These are phyloP conservation scores for Batillaria attramentaria DNA, from an alignment of 1,140 invertebrate species.

Conservation along the genomic window DNA sequence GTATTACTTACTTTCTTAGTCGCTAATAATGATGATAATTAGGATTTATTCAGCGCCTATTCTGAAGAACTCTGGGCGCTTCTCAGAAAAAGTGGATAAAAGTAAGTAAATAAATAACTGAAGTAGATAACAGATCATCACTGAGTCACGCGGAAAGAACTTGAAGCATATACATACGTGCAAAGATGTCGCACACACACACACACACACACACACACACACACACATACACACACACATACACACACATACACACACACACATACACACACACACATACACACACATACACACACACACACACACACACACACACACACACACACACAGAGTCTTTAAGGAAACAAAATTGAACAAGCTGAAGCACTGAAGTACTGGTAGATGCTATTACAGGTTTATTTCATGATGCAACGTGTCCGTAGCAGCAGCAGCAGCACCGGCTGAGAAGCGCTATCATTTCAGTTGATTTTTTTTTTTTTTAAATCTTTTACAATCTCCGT, in stretches of 20 bases:
- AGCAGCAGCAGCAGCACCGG: too few species aligned
- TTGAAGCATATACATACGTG: background rate
- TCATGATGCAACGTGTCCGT: too few species aligned
- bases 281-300: background rate
- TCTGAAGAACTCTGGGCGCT: background rate
- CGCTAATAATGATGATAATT: background rate
- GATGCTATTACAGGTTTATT: too few species aligned
- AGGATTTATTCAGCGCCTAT: background rate
- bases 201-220: slow-evolving; percentile 15
- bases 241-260: slow-evolving; percentile 16
- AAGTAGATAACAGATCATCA: too few species aligned
- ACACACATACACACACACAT: background rate
- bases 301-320: background rate
- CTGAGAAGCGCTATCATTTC: too few species aligned
- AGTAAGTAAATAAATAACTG: too few species aligned
- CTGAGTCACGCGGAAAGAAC: background rate
- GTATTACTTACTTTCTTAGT: background rate
- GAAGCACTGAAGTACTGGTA: too few species aligned
- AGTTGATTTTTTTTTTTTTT: too few species aligned
- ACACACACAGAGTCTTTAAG: background rate
- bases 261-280: slow-evolving; percentile 9
- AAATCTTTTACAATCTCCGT: too few species aligned
- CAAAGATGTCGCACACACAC: background rate
- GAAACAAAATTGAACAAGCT: too few species aligned
- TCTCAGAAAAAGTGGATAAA: background rate